Base-by-base conservation (phyloP, 2,888 invertebrate species). In the Carpatolechia fugitivella region DNA sequence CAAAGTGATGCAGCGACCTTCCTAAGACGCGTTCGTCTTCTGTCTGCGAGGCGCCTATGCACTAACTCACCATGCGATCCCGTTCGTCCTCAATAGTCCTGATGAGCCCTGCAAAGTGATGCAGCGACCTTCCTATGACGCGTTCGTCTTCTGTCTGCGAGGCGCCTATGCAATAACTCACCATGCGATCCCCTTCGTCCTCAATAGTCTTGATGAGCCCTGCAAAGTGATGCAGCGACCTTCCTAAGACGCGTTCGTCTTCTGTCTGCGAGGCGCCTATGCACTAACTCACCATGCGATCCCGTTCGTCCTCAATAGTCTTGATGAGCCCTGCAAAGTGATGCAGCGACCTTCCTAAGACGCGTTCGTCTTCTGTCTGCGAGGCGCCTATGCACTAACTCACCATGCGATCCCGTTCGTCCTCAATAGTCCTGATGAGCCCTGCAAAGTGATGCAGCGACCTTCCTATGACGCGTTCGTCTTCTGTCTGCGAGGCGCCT, bases 121-220 rank as follows among this genome's bases (percentile, higher is more conserved):
- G 94, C 66, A 98, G 90, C 55, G 97, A 96, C 74, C 93, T 93
- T 65, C 95, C 96, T 85, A 98, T 97, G 65, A 96, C 94, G 64
- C 94, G 92, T 87, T 98, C 97, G 85, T 98, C 97, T 78, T 98
- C 97, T 4, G 97, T 98, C 80, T 96, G 96, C 60, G 95, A 95
- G 63, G 94, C 94, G 52, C 97, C 97, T 65, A 97, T 97, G 78
- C 96, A 96, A 3, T 2, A 4, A 24, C 24, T 24, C 24, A 24
- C 24, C 24, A 24, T 24, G 24, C 24, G 24, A 24, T 24, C 24
- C 24, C 24, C 6, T 24, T 24, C 24, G 24, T 24, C 24, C 24
- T 24, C 24, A 6, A 24, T 24, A 24, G 24, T 24, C 6, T 3
- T 3, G 24, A 24, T n/a, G n/a, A n/a, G n/a, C n/a, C n/a, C n/a